Evolutionary conservation across 2,888 invertebrate genomes (phyloP).

Genomic region (Pardosa pseudoannulata): DNA sequence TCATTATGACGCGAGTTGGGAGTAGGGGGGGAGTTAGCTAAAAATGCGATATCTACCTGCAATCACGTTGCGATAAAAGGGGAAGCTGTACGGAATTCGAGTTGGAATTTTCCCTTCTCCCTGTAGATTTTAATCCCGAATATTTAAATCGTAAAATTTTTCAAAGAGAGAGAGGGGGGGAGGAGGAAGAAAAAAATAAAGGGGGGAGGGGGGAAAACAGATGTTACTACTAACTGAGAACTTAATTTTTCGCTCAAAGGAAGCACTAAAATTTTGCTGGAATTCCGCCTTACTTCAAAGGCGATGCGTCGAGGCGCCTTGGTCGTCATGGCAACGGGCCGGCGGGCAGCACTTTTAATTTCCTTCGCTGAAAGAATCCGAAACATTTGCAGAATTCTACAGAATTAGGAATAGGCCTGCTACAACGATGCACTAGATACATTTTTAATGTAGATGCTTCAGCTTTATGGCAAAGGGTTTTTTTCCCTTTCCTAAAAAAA

Average conservation of each 20-base stretch:
- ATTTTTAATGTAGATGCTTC: conserved; percentile 1
- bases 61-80: not conserved
- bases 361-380: conserved; percentile 2
- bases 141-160: not conserved
- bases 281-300: not conserved
- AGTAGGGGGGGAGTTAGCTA: no score
- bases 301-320: not conserved
- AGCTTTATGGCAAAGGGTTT: not conserved
- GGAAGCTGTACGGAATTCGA: no score
- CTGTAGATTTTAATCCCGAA: not conserved
- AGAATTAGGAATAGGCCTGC: not conserved
- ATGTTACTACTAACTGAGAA: not conserved
- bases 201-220: no score
- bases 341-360: not conserved
- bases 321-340: not conserved
- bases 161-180: no score
- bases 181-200: no score
- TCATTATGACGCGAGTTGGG: no score
- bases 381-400: not conserved
- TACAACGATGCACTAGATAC: not conserved
- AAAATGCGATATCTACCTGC: not conserved
- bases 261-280: not conserved
- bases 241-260: conserved; percentile 3
- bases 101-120: no score
- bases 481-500: not conserved